A percentile compares a stretch with the other conserved stretches of the same genome.
phyloP scores from a whole-genome alignment of 2,797 vertebrate species.

The Urosaurus nigricauda region DNA sequence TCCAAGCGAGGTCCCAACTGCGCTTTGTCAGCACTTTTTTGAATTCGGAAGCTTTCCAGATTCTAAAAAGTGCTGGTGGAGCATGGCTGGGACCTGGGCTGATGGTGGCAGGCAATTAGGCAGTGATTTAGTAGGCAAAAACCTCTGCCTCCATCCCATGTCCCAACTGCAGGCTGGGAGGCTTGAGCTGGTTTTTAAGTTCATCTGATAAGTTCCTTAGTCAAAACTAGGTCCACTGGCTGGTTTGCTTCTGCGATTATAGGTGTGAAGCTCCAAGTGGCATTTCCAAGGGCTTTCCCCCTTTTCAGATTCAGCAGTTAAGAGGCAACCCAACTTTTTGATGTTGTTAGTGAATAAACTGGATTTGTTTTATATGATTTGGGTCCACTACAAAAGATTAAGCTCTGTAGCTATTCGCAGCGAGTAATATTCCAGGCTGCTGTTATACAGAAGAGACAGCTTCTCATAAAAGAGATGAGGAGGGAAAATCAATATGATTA shows the following conservation, averaged over 20 bases:
- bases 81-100: too few relatives aligned
- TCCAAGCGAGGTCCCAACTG: too few relatives aligned
- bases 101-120: too few relatives aligned
- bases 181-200: too few relatives aligned
- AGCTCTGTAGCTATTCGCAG: neutral
- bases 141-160: too few relatives aligned
- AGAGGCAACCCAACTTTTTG: neutral
- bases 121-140: too few relatives aligned
- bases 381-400: slow-evolving; percentile 23
- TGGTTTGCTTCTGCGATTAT: neutral
- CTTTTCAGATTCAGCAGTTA: neutral
- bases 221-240: neutral
- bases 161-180: too few relatives aligned
- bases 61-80: too few relatives aligned
- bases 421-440: slow-evolving; percentile 12
- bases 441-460: neutral
- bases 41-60: too few relatives aligned
- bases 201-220: too few relatives aligned
- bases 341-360: neutral
- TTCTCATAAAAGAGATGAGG: slow-evolving; percentile 10
- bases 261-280: neutral
- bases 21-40: too few relatives aligned
- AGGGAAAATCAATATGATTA: slow-evolving; percentile 24
- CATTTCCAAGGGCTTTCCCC: neutral
- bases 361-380: slow-evolving; percentile 39